phyloP scores from a whole-genome alignment of 2,113 vertebrate species.

The Noctilio leporinus region DNA sequence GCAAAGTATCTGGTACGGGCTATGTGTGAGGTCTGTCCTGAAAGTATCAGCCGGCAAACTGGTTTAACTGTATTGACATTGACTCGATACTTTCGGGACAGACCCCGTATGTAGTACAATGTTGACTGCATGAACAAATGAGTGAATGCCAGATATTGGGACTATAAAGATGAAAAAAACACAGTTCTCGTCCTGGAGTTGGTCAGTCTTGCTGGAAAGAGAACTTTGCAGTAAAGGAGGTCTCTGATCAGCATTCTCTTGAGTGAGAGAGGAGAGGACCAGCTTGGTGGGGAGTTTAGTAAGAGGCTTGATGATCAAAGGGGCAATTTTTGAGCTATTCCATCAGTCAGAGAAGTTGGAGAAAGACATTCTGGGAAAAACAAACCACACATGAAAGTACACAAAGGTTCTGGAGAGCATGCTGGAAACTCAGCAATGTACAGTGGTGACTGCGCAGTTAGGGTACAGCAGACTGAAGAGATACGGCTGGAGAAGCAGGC shows the following conservation, averaged over 20 bases:
- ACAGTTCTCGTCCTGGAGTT: neutral
- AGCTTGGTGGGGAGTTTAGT: neutral
- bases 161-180: neutral
- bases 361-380: neutral
- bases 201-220: neutral
- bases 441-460: neutral
- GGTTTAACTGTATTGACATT: no score
- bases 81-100: no score
- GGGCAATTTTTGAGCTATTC: neutral
- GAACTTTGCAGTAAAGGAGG: neutral
- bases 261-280: neutral
- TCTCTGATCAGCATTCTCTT: neutral
- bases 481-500: neutral
- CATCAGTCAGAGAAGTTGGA: neutral
- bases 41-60: no score
- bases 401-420: neutral
- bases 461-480: neutral
- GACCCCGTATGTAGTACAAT: neutral
- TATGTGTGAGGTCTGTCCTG: no score
- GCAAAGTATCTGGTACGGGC: neutral
- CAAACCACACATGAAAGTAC: no score
- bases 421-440: neutral
- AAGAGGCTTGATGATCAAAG: neutral
- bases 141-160: neutral
- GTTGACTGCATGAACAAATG: neutral